phyloP scores from a whole-genome alignment of 1,140 invertebrate species.

The Solenopsis invicta region DNA sequence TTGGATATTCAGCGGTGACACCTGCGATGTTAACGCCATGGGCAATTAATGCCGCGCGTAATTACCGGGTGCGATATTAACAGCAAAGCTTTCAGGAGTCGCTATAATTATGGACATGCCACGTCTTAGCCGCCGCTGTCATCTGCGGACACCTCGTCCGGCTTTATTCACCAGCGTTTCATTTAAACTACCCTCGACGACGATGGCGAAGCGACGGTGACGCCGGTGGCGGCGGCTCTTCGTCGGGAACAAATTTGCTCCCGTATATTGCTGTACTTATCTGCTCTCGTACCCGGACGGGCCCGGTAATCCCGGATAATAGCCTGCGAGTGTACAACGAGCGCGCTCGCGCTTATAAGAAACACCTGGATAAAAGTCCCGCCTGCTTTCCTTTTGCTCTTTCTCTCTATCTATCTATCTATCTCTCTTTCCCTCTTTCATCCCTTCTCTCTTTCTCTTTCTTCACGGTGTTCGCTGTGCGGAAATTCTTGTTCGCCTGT shows the following conservation, averaged over 20 bases:
- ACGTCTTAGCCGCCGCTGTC: slow-evolving; percentile 41
- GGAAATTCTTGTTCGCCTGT: slow-evolving; percentile 52
- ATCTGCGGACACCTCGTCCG: slow-evolving; percentile 35
- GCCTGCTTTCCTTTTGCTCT: neutral
- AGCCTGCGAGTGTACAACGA: slow-evolving; percentile 64
- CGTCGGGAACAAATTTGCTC: slow-evolving; percentile 68
- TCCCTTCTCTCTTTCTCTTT: neutral
- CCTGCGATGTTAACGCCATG: slow-evolving; percentile 43
- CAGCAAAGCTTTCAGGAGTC: slow-evolving; percentile 62
- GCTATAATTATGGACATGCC: slow-evolving; percentile 66
- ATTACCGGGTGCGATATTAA: slow-evolving; percentile 68
- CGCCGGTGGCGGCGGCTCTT: neutral
- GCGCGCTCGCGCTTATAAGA: slow-evolving; percentile 59
- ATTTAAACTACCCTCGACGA: slow-evolving; percentile 68
- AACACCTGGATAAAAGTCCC: slow-evolving; percentile 65
- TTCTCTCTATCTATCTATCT: slow-evolving; percentile 5
- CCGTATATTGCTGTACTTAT: slow-evolving; percentile 71
- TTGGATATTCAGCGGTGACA: slow-evolving; percentile 16
- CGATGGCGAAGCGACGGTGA: neutral
- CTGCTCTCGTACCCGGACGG: slow-evolving; percentile 46
- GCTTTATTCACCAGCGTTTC: slow-evolving; percentile 54
- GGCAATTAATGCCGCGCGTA: slow-evolving; percentile 62
- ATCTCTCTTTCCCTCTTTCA: neutral
- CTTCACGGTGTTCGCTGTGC: slow-evolving; percentile 22
- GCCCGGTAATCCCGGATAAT: slow-evolving; percentile 72